These are phyloP conservation scores for Phoenoteleia sp. DNA, from an alignment of 2,888 invertebrate species.

Conservation along the genomic window DNA sequence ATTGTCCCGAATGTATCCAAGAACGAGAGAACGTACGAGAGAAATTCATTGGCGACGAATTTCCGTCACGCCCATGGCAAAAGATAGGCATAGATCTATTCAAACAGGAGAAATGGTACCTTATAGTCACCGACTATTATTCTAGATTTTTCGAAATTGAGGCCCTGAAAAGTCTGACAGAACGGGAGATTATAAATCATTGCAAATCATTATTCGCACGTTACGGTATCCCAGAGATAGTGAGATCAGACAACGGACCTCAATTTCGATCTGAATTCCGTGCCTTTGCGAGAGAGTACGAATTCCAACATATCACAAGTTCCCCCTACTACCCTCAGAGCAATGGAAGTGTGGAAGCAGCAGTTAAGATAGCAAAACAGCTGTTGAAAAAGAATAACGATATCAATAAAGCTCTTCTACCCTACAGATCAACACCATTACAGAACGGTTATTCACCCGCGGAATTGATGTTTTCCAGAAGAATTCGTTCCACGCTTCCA, in stretches of 20 bases:
- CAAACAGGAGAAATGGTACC: constrained; percentile 63
- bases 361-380: constrained; percentile 72
- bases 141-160: constrained; percentile 71
- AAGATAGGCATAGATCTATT: constrained; percentile 71
- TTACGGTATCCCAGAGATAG: constrained; percentile 45
- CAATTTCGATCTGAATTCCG: constrained; percentile 67
- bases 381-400: constrained; percentile 55
- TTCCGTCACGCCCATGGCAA: constrained; percentile 73
- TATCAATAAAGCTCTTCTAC: constrained; percentile 38
- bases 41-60: constrained; percentile 63
- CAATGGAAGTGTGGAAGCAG: constrained; percentile 70
- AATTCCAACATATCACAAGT: constrained; percentile 68
- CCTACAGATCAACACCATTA: constrained; percentile 57
- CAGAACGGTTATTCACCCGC: constrained; percentile 63
- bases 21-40: constrained; percentile 42
- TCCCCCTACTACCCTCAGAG: constrained; percentile 73
- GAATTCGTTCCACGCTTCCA: constrained; percentile 56
- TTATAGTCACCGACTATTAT: constrained; percentile 71
- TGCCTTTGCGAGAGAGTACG: constrained; percentile 55
- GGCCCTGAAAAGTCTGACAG: background rate
- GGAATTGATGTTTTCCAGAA: constrained; percentile 54
- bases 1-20: constrained; percentile 61
- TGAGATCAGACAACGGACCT: constrained; percentile 18
- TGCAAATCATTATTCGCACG: constrained; percentile 44
- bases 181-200: background rate